Percentiles rank a stretch among this genome's conserved stretches.
phyloP scores from a whole-genome alignment of 2,113 vertebrate genomes.

The Platichthys flesus region DNA sequence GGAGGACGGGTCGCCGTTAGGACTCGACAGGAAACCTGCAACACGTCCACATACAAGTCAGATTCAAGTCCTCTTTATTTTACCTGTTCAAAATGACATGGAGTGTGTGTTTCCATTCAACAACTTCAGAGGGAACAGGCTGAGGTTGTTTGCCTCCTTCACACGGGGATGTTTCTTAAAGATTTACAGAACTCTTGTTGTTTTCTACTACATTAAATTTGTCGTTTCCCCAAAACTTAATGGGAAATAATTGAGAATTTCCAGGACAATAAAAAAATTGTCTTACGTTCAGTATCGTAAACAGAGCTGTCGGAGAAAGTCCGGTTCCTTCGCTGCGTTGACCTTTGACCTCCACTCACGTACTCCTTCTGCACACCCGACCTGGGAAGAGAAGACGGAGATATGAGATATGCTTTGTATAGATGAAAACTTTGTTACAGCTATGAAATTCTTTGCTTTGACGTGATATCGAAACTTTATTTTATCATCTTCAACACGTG shows the following conservation, averaged over 20 bases:
- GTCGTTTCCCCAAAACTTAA: too few relatives aligned
- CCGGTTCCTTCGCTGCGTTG: constrained; percentile 62
- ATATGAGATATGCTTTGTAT: neutral
- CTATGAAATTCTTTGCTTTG: too few relatives aligned
- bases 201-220: too few relatives aligned
- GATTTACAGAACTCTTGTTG: too few relatives aligned
- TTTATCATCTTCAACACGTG: neutral
- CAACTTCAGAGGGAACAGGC: too few relatives aligned
- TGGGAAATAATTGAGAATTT: too few relatives aligned
- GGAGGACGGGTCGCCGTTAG: constrained; percentile 64
- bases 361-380: constrained; percentile 66
- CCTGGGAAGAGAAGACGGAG: constrained; percentile 31
- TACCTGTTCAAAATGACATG: neutral
- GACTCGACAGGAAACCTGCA: constrained; percentile 53
- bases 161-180: too few relatives aligned
- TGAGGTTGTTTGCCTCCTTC: too few relatives aligned
- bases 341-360: constrained; percentile 55
- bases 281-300: constrained; percentile 57
- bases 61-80: too few relatives aligned
- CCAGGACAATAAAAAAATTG: neutral
- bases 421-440: too few relatives aligned
- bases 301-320: constrained; percentile 71
- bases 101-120: too few relatives aligned
- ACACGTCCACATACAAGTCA: neutral
- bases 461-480: too few relatives aligned